Base-by-base conservation (phyloP, 2,797 vertebrate species). In the Arctocebus calabarensis region DNA sequence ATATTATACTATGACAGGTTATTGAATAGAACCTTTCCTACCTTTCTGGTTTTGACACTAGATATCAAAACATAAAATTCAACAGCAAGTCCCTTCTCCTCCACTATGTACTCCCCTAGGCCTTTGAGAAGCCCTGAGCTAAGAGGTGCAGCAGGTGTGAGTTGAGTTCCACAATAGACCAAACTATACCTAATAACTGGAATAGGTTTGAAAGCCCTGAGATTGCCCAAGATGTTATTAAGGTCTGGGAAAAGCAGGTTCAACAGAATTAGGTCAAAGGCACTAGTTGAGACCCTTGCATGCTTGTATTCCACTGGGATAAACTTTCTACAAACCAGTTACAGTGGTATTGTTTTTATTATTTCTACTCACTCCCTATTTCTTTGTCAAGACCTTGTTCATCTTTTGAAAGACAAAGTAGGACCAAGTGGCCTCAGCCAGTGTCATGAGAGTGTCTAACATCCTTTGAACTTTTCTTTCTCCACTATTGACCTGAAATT, bases 211-310 rank as follows among this genome's bases (percentile, higher is more conserved):
- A 77, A 94, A 83, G 29, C 52, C 62, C 19, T 71, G 29, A 79
- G 62, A 34, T 59, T 84, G 23, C n/a, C 11, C 23, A 74, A 84
- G n/a, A 79, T 68, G 19, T 52, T 45, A 74, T 29, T 87, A 74
- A 79, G 7, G 16, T n/a, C 52, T 85, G 89, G 9, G 25, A 89
- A 94, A 89, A 84, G 6, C 6, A 43, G 14, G 73, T 92, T 90
- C n/a, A 68, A 45, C 34, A 84, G 19, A 66, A 83, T 73, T 37
- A 92, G 20, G n/a, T 77, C 55, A 89, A 96, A 89, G 40, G 5
- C 4, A 62, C 34, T 62, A 8, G 59, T 32, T 88, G 25, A 91
- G 25, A 96, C 22, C 32, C 25, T 81, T 74, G n/a, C 4, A 10
- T 78, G 25, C 57, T 75, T 88, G 5, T 55, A 29, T 25, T 2